These are phyloP conservation scores for Tragelaphus strepsiceros DNA, from an alignment of 2,113 vertebrate genomes.

Conservation along the genomic window DNA sequence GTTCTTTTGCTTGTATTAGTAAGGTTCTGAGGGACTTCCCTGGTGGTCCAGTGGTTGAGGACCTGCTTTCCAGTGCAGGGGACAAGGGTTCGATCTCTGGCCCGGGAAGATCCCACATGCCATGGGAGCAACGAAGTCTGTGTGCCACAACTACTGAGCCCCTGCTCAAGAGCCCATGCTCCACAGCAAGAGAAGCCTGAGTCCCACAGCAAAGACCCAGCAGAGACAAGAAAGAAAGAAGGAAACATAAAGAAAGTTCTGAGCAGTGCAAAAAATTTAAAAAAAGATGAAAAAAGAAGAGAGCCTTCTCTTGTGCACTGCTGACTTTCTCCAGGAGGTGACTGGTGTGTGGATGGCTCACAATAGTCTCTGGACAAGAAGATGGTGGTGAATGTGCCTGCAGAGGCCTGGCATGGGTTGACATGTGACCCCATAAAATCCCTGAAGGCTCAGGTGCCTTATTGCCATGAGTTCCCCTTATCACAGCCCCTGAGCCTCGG, in stretches of 20 bases:
- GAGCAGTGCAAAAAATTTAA: neutral
- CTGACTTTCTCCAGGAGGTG: neutral
- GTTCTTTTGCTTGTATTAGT: neutral
- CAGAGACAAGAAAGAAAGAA: neutral
- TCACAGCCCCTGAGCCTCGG: neutral
- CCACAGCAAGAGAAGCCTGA: neutral
- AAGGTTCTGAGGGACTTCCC: neutral
- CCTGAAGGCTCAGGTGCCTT: neutral
- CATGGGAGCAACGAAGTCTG: neutral
- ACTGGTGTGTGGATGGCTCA: fast-evolving
- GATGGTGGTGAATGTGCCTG: fast-evolving
- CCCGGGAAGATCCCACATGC: neutral
- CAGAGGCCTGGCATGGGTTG: fast-evolving
- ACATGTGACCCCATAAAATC: neutral
- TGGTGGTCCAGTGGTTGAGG: neutral
- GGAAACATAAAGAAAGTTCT: neutral
- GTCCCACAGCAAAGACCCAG: neutral
- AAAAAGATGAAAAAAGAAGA: neutral
- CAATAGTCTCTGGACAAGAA: neutral
- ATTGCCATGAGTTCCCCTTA: fast-evolving
- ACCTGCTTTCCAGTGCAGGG: neutral
- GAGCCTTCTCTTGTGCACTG: neutral
- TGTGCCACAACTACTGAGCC: neutral
- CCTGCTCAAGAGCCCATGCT: neutral
- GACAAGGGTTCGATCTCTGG: neutral